These are phyloP conservation scores for Eupithecia dodoneata DNA, from an alignment of 2,888 invertebrate species.

Conservation along the genomic window DNA sequence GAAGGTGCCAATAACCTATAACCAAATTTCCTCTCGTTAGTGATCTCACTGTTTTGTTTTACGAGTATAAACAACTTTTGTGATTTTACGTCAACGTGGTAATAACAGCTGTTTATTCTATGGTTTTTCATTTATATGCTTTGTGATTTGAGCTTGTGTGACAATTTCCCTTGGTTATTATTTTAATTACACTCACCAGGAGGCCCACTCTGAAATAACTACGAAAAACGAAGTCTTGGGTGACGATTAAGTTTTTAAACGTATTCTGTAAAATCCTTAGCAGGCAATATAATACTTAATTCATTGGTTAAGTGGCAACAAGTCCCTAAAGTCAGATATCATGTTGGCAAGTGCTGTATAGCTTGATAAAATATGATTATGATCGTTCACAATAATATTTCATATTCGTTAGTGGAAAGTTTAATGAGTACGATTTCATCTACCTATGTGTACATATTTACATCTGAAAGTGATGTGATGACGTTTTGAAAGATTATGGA, in stretches of 20 bases:
- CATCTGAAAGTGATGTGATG: conserved; percentile 4
- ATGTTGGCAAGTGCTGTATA: neutral
- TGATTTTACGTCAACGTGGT: conserved; percentile 36
- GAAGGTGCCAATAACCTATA: conserved; percentile 49
- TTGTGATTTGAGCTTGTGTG: conserved; percentile 13
- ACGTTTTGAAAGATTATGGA: conserved; percentile 15
- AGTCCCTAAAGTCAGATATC: neutral
- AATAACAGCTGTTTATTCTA: conserved; percentile 18
- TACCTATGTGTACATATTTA: neutral
- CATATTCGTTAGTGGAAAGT: neutral
- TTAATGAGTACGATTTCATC: conserved; percentile 1
- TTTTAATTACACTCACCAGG: neutral
- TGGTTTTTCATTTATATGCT: neutral
- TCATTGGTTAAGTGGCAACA: neutral
- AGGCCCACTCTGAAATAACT: neutral
- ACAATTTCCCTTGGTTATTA: neutral
- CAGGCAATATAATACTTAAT: neutral
- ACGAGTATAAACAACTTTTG: conserved; percentile 30
- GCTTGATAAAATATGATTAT: neutral
- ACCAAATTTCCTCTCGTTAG: conserved; percentile 40
- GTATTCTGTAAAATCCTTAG: neutral
- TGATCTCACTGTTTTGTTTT: conserved; percentile 46
- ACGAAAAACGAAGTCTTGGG: neutral
- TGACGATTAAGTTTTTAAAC: neutral
- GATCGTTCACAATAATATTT: neutral